Conservation (phyloP, 2,797 vertebrate species). For the Champsocephalus esox region DNA sequence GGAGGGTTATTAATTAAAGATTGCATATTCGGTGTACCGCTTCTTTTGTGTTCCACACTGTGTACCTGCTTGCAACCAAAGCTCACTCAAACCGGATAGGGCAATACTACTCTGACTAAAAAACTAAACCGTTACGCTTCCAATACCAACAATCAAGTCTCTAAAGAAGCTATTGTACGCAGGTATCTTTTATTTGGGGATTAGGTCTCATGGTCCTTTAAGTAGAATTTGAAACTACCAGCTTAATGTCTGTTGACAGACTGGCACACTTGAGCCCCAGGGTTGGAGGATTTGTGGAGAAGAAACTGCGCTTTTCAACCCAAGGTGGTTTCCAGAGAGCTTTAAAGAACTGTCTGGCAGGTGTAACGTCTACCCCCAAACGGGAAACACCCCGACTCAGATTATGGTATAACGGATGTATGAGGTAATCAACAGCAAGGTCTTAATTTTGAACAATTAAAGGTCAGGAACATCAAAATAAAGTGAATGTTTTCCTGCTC, state of each 20-base stretch:
- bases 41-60: no score
- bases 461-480: conserved; percentile 31
- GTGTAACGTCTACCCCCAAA: conserved; percentile 39
- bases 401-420: conserved; percentile 19
- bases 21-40: no score
- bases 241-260: conserved; percentile 25
- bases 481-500: conserved; percentile 41
- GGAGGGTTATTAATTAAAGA: no score
- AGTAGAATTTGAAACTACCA: background rate
- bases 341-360: conserved; percentile 42
- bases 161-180: no score
- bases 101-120: no score
- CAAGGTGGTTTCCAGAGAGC: conserved; percentile 22
- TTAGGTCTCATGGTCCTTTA: background rate
- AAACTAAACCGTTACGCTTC: no score
- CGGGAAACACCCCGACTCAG: conserved; percentile 27
- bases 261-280: conserved; percentile 12
- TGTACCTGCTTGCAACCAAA: no score
- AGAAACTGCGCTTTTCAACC: conserved; percentile 33
- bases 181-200: no score
- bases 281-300: conserved; percentile 29
- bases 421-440: conserved; percentile 37
- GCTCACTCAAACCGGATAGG: no score
- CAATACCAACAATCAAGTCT: no score
- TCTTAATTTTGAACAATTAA: conserved; percentile 19